These are phyloP conservation scores for Luperina nickerlii DNA, from an alignment of 2,888 invertebrate genomes.

Conservation along the genomic window DNA sequence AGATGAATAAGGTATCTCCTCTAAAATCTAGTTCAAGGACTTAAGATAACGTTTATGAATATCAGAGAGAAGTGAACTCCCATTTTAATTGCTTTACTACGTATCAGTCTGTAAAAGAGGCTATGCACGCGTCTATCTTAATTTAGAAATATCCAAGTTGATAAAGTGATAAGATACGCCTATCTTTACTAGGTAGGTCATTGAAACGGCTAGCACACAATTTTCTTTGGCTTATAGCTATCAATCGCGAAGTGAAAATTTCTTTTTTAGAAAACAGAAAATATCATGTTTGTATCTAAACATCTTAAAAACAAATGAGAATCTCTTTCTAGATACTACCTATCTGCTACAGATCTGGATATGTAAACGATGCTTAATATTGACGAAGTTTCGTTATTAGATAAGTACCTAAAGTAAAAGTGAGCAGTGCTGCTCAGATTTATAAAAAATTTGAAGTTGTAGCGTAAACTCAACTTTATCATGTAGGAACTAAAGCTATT, in stretches of 20 bases:
- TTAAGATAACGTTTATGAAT: constrained; percentile 2
- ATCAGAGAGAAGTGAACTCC: constrained; percentile 3
- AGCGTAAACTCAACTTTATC: too few relatives aligned
- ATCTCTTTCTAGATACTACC: neutral
- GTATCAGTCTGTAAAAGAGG: constrained; percentile 20
- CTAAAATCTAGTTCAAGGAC: constrained; percentile 12
- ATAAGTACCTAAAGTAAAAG: neutral
- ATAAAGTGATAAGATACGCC: constrained; percentile 67
- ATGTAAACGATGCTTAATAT: neutral
- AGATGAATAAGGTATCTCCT: neutral
- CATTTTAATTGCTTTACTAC: constrained; percentile 37
- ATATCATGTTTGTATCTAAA: neutral
- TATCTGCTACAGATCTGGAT: neutral
- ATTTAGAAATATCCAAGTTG: constrained; percentile 55
- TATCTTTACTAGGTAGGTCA: constrained; percentile 41
- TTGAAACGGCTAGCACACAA: constrained; percentile 34
- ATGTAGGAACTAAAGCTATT: too few relatives aligned
- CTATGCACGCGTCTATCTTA: constrained; percentile 45
- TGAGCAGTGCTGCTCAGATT: too few relatives aligned
- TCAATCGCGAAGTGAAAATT: neutral
- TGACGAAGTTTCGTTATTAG: neutral
- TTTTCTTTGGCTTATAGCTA: constrained; percentile 13
- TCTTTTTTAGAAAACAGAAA: neutral
- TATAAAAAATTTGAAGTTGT: too few relatives aligned
- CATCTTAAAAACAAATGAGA: neutral